Conservation (phyloP, 2,888 invertebrate species). For the Oeneis ivallda region DNA sequence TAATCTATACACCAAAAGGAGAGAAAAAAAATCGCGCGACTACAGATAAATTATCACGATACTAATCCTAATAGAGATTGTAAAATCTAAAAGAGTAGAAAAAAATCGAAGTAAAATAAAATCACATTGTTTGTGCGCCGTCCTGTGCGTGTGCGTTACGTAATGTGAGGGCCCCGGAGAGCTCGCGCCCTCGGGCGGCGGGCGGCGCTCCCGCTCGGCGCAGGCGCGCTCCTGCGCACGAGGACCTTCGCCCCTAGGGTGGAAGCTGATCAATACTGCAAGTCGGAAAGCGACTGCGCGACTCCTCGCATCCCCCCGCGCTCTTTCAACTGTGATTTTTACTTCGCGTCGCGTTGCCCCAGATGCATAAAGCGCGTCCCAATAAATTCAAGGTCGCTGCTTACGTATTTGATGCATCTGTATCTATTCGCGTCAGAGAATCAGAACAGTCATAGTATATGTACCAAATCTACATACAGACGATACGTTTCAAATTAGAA, state of each 20-base stretch:
- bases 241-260: slow-evolving; percentile 31
- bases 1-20: slow-evolving; percentile 62
- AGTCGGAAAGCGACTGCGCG: slow-evolving; percentile 41
- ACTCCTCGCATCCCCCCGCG: slow-evolving; percentile 39
- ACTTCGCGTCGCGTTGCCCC: slow-evolving; percentile 49
- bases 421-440: neutral
- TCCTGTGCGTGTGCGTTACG: slow-evolving; percentile 80
- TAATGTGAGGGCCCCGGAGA: slow-evolving; percentile 73
- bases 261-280: slow-evolving; percentile 44
- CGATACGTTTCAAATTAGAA: too few relatives aligned
- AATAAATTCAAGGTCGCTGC: slow-evolving; percentile 44
- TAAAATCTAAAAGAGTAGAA: slow-evolving; percentile 78
- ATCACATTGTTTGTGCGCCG: slow-evolving; percentile 82
- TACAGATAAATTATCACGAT: slow-evolving; percentile 69
- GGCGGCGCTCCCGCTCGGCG: slow-evolving; percentile 38
- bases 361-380: slow-evolving; percentile 55
- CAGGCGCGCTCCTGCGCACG: slow-evolving; percentile 38
- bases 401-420: slow-evolving; percentile 13
- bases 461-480: too few relatives aligned
- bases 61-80: slow-evolving; percentile 74
- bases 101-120: slow-evolving; percentile 73
- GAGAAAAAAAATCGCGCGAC: slow-evolving; percentile 62
- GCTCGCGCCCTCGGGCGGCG: slow-evolving; percentile 51
- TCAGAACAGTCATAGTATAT: neutral
- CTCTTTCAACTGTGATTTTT: slow-evolving; percentile 35